These are phyloP conservation scores for Sphenodon punctatus DNA, from an alignment of 2,797 vertebrate species.

Conservation along the genomic window DNA sequence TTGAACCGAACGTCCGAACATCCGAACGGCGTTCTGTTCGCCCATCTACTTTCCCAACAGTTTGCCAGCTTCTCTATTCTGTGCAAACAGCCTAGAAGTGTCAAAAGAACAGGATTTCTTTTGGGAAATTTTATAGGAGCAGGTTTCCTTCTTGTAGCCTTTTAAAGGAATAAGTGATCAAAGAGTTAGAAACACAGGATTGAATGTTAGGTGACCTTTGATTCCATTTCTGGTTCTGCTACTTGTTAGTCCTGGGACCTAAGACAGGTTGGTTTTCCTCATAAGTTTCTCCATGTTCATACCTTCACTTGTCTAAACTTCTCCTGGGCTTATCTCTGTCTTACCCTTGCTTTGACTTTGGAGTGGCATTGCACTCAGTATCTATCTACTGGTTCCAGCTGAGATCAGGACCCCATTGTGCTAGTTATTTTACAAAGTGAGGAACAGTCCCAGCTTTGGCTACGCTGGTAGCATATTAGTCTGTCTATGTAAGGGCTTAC, in stretches of 20 bases:
- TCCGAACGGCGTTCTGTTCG: too few species aligned
- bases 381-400: background rate
- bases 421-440: background rate
- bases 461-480: too few species aligned
- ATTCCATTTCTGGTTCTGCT: background rate
- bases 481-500: too few species aligned
- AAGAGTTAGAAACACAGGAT: background rate
- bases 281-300: background rate
- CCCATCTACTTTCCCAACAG: too few species aligned
- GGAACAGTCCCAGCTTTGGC: too few species aligned
- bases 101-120: too few species aligned
- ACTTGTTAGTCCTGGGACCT: background rate
- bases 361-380: background rate
- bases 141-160: too few species aligned
- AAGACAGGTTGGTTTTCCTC: background rate
- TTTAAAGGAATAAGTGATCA: background rate
- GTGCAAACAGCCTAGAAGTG: background rate
- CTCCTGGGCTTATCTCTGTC: background rate
- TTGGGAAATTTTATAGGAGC: too few species aligned
- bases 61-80: background rate
- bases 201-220: too few species aligned
- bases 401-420: background rate
- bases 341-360: background rate
- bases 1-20: too few species aligned
- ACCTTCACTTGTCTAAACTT: background rate